Evolutionary conservation across 2,797 vertebrate species (phyloP), one percentile per base, ranked within the genome.

Genomic region (Perdix hodgsoniae): DNA sequence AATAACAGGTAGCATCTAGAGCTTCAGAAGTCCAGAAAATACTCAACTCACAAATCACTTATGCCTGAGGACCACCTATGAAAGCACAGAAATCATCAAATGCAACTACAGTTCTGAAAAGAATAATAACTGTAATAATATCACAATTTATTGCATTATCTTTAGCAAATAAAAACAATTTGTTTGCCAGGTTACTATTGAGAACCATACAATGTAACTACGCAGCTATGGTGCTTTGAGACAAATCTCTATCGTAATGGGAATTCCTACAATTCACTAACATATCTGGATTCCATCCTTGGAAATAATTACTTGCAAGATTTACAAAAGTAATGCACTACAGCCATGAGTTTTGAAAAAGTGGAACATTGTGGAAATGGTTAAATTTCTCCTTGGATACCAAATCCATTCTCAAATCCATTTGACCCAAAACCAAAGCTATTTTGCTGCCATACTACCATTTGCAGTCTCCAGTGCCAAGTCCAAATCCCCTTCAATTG

Each of bases 241-340:
- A 47, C 31, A 27, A 56, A 63, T 54, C 60, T 67, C 10, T 2
- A 35, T 52, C 47, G 24, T 22, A 8, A 0, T 4, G 15, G 21
- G 29, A 63, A 35, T 81, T 75, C 70, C 72, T 27, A 33, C 10
- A 37, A 33, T 67, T 63, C 19, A 29, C 15, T 72, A 44, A 40
- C 2, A 42, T 3, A 19, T 4, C 39, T 12, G 71, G 52, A 47
- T 61, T 54, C 45, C 37, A 66, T 0, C 6, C 26, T 50, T 17
- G 45, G 17, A 10, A 77, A 65, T 4, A 42, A 37, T 12, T 5
- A 39, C 39, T 45, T 9, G 39, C 29, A 59, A 54, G 33, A 70
- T 57, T 45, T 54, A 31, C 3, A 59, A 59, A 61, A 50, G 3
- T 4, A 69, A 3, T 0, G 0, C 6, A 3, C 1, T 19, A 3